Conservation (phyloP, 1,140 invertebrate genomes). For the Pseudomyrmex concolor region DNA sequence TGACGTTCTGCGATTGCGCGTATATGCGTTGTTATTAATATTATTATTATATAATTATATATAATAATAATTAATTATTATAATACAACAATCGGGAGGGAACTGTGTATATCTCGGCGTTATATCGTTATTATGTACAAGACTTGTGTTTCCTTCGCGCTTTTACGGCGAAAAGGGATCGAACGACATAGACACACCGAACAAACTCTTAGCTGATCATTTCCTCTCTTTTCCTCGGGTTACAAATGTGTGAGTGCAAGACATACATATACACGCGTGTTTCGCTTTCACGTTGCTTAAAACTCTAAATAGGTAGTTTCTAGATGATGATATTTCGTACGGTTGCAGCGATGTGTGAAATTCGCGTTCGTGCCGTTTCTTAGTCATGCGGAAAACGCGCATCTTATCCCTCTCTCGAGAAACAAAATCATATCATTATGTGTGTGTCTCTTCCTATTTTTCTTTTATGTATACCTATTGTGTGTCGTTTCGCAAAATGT, state of each 20-base stretch:
- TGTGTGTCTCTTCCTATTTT: too few species aligned
- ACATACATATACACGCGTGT: conserved; percentile 63
- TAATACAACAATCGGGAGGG: conserved; percentile 68
- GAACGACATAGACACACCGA: conserved; percentile 62
- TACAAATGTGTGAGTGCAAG: conserved; percentile 60
- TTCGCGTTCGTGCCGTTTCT: conserved; percentile 6
- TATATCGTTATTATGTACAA: conserved; percentile 65
- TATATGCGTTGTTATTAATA: conserved; percentile 57
- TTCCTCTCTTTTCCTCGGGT: conserved; percentile 30
- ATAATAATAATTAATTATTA: conserved; percentile 54
- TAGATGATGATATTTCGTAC: conserved; percentile 13
- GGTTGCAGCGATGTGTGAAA: conserved; percentile 34
- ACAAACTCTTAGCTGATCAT: conserved; percentile 40
- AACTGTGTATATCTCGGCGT: conserved; percentile 66
- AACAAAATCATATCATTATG: too few species aligned
- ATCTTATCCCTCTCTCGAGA: neutral
- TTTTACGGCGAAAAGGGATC: conserved; percentile 40
- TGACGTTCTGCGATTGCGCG: conserved; percentile 48
- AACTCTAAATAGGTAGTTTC: conserved; percentile 59
- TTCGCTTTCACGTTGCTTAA: conserved; percentile 52
- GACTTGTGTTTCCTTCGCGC: conserved; percentile 54
- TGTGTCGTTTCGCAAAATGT: too few species aligned
- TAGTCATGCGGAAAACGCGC: neutral
- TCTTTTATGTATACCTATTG: too few species aligned
- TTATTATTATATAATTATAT: conserved; percentile 49